Evolutionary conservation across 2,113 vertebrate genomes (phyloP).

Genomic region (Danionella cerebrum): DNA sequence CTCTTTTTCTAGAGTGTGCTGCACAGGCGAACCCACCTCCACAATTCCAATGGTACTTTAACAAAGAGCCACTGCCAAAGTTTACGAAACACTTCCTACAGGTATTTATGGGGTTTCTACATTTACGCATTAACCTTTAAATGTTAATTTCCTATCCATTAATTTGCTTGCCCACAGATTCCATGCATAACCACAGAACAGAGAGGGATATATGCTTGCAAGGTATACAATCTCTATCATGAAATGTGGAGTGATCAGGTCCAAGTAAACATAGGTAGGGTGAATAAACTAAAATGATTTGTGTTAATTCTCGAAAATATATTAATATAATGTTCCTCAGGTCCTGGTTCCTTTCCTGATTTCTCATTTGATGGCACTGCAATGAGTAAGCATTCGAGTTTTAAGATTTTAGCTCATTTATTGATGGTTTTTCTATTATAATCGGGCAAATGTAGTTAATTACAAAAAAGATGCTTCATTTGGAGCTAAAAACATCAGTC

Average conservation of each 20-base stretch:
- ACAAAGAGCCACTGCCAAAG: slow-evolving; percentile 49
- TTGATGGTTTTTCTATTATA: neutral
- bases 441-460: too few relatives aligned
- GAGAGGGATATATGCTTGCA: slow-evolving; percentile 72
- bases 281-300: neutral
- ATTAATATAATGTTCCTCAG: slow-evolving; percentile 37
- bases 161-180: slow-evolving; percentile 44
- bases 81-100: slow-evolving; percentile 48
- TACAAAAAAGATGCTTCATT: too few relatives aligned
- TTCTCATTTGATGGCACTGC: slow-evolving; percentile 49
- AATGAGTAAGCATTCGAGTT: slow-evolving; percentile 40
- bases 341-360: slow-evolving; percentile 55
- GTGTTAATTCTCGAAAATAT: too few relatives aligned
- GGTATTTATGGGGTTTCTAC: slow-evolving; percentile 44
- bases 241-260: slow-evolving; percentile 67
- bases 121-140: too few relatives aligned
- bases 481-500: too few relatives aligned
- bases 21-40: slow-evolving; percentile 68
- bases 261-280: slow-evolving; percentile 65
- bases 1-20: slow-evolving; percentile 61
- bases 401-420: neutral
- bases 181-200: slow-evolving; percentile 69
- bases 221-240: slow-evolving; percentile 70
- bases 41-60: slow-evolving; percentile 77
- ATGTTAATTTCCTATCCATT: too few relatives aligned